Conservation (phyloP, 2,888 invertebrate genomes). For the Agriopis aurantiaria region DNA sequence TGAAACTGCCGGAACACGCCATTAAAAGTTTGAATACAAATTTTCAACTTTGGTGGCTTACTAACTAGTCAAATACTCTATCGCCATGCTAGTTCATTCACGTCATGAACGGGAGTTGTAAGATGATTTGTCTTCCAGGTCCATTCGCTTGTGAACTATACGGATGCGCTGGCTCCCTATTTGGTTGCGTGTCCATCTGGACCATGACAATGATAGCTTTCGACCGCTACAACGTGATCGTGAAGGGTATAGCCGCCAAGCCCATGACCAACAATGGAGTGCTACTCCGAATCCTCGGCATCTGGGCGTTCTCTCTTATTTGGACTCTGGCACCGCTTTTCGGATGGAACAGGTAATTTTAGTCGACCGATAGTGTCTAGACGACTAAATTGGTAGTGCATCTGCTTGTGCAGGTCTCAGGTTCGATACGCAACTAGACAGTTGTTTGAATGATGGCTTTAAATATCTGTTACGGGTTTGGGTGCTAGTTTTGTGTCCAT, state of each 20-base stretch:
- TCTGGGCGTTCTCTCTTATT: conserved; percentile 91
- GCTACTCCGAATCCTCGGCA: conserved; percentile 90
- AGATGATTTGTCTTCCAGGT: conserved; percentile 71
- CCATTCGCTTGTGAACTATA: conserved; percentile 95
- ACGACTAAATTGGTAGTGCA: not conserved
- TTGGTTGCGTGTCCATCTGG: conserved; percentile 97
- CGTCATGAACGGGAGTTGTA: not conserved
- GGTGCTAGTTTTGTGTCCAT: not conserved
- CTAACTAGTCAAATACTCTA: no score
- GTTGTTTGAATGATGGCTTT: not conserved
- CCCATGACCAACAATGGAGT: conserved; percentile 94
- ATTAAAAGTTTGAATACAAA: no score
- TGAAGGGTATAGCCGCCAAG: conserved; percentile 94
- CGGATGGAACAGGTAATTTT: conserved; percentile 89
- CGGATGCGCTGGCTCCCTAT: conserved; percentile 94
- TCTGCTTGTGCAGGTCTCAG: not conserved
- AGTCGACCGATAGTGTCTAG: not conserved
- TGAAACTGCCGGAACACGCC: no score
- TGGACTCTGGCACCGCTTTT: conserved; percentile 95
- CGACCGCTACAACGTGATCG: conserved; percentile 97
- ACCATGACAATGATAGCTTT: conserved; percentile 96
- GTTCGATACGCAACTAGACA: not conserved
- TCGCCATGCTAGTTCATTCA: not conserved
- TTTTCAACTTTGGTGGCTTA: no score
- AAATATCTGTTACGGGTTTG: not conserved